phyloP scores from a whole-genome alignment of 1,140 invertebrate species.

The Drosophila subpulchrella region DNA sequence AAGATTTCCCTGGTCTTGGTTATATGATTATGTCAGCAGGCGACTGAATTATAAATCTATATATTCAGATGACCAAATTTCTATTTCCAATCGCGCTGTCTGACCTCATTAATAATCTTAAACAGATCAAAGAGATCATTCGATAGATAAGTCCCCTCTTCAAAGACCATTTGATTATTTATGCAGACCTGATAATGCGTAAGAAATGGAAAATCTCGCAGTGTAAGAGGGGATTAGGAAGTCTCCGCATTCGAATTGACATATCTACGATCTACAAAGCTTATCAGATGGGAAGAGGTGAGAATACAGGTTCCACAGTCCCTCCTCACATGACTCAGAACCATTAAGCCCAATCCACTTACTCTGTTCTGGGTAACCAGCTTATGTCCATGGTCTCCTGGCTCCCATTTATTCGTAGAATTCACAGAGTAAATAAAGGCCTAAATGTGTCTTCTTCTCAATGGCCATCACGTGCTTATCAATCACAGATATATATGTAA shows the following conservation, averaged over 20 bases:
- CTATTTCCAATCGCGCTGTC: background rate
- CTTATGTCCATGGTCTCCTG: constrained; percentile 26
- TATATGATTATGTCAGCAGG: constrained; percentile 6
- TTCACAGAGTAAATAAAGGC: constrained; percentile 28
- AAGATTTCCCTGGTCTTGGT: constrained; percentile 6
- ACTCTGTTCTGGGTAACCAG: constrained; percentile 30
- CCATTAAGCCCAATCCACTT: constrained; percentile 31
- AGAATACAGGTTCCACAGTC: constrained; percentile 43
- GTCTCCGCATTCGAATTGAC: constrained; percentile 62
- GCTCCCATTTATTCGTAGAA: constrained; percentile 40
- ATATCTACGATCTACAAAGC: constrained; percentile 50
- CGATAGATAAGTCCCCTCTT: constrained; percentile 20
- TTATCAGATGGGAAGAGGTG: constrained; percentile 56
- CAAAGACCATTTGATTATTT: constrained; percentile 21
- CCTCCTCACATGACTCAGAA: constrained; percentile 36
- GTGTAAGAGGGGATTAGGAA: constrained; percentile 68
- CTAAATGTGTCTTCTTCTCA: constrained; percentile 53
- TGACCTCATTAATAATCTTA: constrained; percentile 12
- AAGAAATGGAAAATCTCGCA: constrained; percentile 46
- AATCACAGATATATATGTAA: constrained; percentile 54
- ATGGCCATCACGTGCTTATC: constrained; percentile 69
- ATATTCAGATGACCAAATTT: constrained; percentile 6
- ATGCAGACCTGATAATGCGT: constrained; percentile 22
- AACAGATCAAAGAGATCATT: constrained; percentile 39
- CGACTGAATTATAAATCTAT: constrained; percentile 3